Base-by-base conservation (phyloP, 1,140 invertebrate genomes). In the Diploscapter pachys region DNA sequence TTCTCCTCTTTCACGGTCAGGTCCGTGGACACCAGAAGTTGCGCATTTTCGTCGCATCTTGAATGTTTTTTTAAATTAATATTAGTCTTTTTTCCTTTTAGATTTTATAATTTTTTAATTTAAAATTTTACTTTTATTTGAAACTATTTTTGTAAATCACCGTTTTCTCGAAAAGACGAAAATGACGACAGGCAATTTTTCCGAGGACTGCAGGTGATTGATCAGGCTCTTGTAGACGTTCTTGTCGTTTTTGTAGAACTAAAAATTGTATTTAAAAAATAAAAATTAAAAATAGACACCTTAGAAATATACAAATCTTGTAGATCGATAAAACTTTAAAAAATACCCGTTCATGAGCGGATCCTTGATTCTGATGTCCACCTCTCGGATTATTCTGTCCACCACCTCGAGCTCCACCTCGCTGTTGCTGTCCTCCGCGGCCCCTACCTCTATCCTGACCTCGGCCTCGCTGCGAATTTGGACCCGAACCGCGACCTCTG, bases 81-180 rank as follows among this genome's bases (percentile, higher is more conserved):
- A 59, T 31, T 31, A 59, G 9, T 11, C 8, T n/a, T 31, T 59
- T 59, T 59, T 59, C 57, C 9, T 2, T 31, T 31, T 31, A 31
- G 31, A 31, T 31, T n/a, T n/a, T n/a, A n/a, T n/a, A n/a, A n/a
- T 31, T 31, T 31, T 31, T 31, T 31, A 31, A 31, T 31, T 31
- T 31, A 0, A 31, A 31, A 31, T 31, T 31, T 49, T 49, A 9
- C 13, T 65, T 65, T 31, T 65, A 31, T 31, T 31, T 31, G 31
- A 31, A 65, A 65, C 8, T 13, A 31, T 65, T 65, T 9, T 65
- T 49, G 31, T 49, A 65, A 71, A 55, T 9, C 3, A 84, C 4
- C 91, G 90, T 83, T 93, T 94, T 74, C 95, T 89, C 0, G 95
- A 98, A 74, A 99, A 90, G 5, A 92, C 94, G 82, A 99, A 99